Evolutionary conservation across 2,888 invertebrate species (phyloP), one percentile per base, ranked within the genome.

Genomic region (Chrysopilus asiliformis): DNA sequence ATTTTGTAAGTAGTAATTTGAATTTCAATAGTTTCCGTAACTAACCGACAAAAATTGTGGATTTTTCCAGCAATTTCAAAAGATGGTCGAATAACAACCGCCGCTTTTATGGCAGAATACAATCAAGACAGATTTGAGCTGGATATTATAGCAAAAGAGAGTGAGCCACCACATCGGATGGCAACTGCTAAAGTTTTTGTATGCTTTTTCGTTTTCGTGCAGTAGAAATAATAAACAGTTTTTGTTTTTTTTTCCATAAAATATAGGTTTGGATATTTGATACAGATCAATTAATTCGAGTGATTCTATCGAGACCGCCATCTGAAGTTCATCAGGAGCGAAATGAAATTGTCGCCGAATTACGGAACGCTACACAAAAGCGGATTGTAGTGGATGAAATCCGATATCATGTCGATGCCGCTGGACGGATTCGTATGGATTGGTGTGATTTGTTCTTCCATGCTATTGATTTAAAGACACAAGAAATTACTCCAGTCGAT

Each of bases 221-320:
- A 8, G 16, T 30, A 20, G 3, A 26, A 32, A 22, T 37, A 12
- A 17, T 4, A 17, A 27, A 34, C 2, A 4, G 36, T 28, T 18
- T 24, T 32, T 33, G 20, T 33, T 34, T 20, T 15, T 38, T 40
- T n/a, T 16, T 4, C 29, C 6, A 26, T 8, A 26, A 10, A 36
- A 50, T 56, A 9, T 51, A 89, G 87, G 71, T 91, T 9, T 93
- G 91, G 90, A 76, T 93, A 28, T 89, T 86, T 47, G 85, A 87
- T 53, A 78, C 81, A 0, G 76, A 79, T 0, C 80, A 90, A 44
- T 67, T 89, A 33, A 82, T 89, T 40, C 72, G 84, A 40, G 77
- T 93, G 42, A 86, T 89, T 43, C 67, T 91, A 13, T 86, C 86
- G 0, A 73, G 84, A 26, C 78, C 84, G 10, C 83, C 86, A 4